These are phyloP conservation scores for Tretioscincus oriximinensis DNA, from an alignment of 2,113 vertebrate species.

Conservation along the genomic window DNA sequence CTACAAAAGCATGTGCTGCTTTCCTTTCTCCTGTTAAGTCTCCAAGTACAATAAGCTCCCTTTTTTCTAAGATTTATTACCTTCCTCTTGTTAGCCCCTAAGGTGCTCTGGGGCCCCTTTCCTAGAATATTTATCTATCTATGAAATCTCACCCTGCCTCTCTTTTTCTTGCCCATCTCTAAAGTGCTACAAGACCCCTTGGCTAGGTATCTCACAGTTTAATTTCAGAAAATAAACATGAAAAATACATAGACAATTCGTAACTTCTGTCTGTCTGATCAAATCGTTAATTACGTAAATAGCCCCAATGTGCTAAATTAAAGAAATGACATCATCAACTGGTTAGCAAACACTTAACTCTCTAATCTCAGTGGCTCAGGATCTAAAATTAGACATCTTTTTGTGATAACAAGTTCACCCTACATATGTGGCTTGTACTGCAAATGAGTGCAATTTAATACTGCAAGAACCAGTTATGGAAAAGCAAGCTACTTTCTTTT, in stretches of 20 bases:
- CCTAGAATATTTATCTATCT: no score
- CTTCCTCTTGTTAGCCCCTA: no score
- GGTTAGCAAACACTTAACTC: conserved; percentile 43
- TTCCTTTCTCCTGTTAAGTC: no score
- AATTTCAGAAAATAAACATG: background rate
- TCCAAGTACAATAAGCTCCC: no score
- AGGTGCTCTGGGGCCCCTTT: no score
- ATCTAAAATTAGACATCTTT: conserved; percentile 41
- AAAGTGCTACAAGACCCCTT: no score
- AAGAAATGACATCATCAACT: conserved; percentile 34
- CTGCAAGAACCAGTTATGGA: background rate
- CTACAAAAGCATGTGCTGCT: no score
- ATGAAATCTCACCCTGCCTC: no score
- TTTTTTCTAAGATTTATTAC: no score
- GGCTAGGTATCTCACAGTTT: background rate
- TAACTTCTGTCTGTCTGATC: conserved; percentile 17
- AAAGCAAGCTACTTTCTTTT: conserved; percentile 18
- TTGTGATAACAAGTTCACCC: conserved; percentile 35
- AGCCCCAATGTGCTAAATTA: conserved; percentile 47
- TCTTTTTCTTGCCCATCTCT: no score
- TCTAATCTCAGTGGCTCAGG: conserved; percentile 39
- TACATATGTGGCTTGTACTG: background rate
- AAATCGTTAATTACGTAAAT: background rate
- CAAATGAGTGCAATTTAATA: background rate
- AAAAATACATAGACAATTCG: conserved; percentile 29